These are phyloP conservation scores for Tangara arthus DNA, from an alignment of 2,797 vertebrate species.

Conservation along the genomic window DNA sequence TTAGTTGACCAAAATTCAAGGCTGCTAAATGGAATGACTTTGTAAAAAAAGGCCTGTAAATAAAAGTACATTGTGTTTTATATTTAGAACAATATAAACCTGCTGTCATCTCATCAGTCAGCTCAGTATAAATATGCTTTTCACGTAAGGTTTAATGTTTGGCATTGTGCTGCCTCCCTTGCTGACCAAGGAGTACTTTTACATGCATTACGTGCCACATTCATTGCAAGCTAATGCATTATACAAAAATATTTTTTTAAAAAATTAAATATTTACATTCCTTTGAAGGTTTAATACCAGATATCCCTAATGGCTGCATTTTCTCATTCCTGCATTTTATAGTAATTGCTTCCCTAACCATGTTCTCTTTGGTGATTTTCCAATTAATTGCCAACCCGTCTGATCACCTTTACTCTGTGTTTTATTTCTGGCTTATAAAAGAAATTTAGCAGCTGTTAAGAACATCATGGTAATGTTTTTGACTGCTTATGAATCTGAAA, in stretches of 20 bases:
- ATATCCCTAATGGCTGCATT: constrained; percentile 31
- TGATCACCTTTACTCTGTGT: constrained; percentile 18
- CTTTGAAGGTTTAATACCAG: constrained; percentile 39
- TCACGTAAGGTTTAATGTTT: not conserved
- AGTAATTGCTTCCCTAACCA: constrained; percentile 33
- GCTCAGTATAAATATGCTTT: not conserved
- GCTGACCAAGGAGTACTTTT: not conserved
- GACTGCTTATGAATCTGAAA: constrained; percentile 20
- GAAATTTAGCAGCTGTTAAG: not conserved
- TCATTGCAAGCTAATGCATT: constrained; percentile 4
- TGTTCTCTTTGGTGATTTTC: constrained; percentile 52
- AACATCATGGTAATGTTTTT: constrained; percentile 10
- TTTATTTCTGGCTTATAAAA: constrained; percentile 32
- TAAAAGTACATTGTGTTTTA: not conserved
- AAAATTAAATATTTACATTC: constrained; percentile 40
- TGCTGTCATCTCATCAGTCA: not conserved
- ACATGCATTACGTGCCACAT: not conserved
- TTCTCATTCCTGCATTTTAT: constrained; percentile 11
- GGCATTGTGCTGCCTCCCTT: not conserved
- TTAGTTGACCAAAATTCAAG: not conserved
- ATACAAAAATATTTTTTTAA: not conserved
- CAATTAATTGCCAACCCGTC: constrained; percentile 35
- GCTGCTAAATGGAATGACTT: not conserved
- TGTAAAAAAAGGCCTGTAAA: not conserved
- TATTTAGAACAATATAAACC: not conserved